Evolutionary conservation across 2,113 vertebrate genomes (phyloP), one percentile per base, ranked within the genome.

Genomic region (Odontophorus gujanensis): DNA sequence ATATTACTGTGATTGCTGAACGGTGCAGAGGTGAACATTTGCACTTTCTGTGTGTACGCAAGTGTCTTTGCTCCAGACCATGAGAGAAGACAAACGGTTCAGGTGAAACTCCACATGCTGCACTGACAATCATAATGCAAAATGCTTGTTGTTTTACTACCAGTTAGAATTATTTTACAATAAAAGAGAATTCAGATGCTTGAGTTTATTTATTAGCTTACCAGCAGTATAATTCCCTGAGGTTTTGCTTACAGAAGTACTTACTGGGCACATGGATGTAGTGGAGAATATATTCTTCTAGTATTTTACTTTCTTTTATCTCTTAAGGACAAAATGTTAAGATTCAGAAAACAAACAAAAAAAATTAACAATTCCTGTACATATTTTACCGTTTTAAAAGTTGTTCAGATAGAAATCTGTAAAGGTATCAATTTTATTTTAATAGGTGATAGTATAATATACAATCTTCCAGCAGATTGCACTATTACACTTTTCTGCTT

Each of bases 361-460:
- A 51, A 51, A 85, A 59, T 80, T 93, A 82, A 75, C 40, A 92
- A 67, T 74, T 82, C 38, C 47, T 59, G 79, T 59, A 81, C 88
- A 90, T 50, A 88, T 81, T 90, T 92, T 88, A 92, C 76, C 74
- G 80, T 90, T 90, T 96, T 88, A 55, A 78, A 94, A 96, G 66
- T 68, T 94, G 83, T 93, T 88, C 63, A 92, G 65, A 95, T 25
- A 93, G 76, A 73, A 88, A 68, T 28, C 59, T 86, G 65, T 24
- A 80, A 73, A 91, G 38, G 11, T 91, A 92, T 81, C 42, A 22
- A 51, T 90, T 95, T 84, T 84, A 89, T 92, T 87, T 85, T 91
- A 93, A 74, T 74, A 86, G 79, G 20, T 69, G 26, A 88, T 88
- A 80, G 72, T 88, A 91, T 90, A 96, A 82, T 73, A 91, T 18